phyloP scores from a whole-genome alignment of 2,113 vertebrate genomes.

The Sisor rabdophorus region DNA sequence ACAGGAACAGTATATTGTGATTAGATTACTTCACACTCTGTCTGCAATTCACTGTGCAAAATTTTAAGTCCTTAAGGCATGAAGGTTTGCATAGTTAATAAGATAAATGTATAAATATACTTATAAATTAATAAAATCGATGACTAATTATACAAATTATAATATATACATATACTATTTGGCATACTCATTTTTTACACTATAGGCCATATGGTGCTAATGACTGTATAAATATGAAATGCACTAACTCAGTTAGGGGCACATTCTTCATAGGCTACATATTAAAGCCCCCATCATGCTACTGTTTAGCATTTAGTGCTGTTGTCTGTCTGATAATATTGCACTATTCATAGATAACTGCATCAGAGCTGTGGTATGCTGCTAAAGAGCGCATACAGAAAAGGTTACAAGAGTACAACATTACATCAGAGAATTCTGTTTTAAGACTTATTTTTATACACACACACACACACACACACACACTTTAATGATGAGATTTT shows the following conservation, averaged over 20 bases:
- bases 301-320: conserved; percentile 57
- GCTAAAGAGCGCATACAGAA: conserved; percentile 16
- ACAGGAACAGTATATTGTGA: not conserved
- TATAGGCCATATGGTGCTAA: not conserved
- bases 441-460: too few relatives aligned
- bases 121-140: too few relatives aligned
- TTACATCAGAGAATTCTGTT: not conserved
- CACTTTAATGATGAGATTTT: not conserved
- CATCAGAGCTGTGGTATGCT: conserved; percentile 52
- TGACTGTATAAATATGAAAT: not conserved
- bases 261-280: conserved; percentile 56
- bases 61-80: not conserved
- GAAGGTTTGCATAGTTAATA: not conserved
- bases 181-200: too few relatives aligned
- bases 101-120: too few relatives aligned
- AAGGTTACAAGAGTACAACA: conserved; percentile 19
- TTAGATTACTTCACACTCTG: not conserved
- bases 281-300: conserved; percentile 59
- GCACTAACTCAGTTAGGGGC: conserved; percentile 1
- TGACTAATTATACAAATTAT: too few relatives aligned
- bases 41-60: not conserved
- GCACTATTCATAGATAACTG: conserved; percentile 64
- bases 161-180: too few relatives aligned
- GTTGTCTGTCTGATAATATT: conserved; percentile 61
- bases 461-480: not conserved